Percentiles rank a stretch among this genome's conserved stretches.
phyloP scores from a whole-genome alignment of 2,797 vertebrate genomes.

The Paedocypris micromegethes region DNA sequence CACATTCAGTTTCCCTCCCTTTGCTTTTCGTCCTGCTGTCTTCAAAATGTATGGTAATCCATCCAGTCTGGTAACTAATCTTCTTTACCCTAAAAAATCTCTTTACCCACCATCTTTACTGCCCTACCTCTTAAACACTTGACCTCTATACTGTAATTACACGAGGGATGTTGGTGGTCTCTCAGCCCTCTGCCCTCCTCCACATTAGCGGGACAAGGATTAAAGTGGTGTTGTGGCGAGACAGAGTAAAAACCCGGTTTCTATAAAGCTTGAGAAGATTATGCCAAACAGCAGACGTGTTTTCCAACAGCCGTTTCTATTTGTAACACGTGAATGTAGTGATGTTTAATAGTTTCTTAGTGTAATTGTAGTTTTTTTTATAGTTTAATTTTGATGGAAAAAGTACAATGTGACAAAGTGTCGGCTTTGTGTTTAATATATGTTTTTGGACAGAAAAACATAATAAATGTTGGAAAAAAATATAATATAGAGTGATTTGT shows the following conservation, averaged over 20 bases:
- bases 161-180: slow-evolving; percentile 7
- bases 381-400: background rate
- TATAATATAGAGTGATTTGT: too few relatives aligned
- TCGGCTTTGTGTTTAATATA: slow-evolving; percentile 23
- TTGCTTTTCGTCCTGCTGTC: background rate
- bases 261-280: background rate
- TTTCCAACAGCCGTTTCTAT: background rate
- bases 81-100: slow-evolving; percentile 22
- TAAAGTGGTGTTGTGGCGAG: slow-evolving; percentile 5
- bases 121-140: slow-evolving; percentile 32
- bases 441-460: slow-evolving; percentile 16
- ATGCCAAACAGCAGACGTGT: slow-evolving; percentile 2
- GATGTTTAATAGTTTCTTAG: background rate
- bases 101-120: background rate
- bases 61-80: slow-evolving; percentile 32
- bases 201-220: background rate
- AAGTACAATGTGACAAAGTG: slow-evolving; percentile 5
- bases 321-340: background rate
- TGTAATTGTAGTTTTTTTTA: background rate
- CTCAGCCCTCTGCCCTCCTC: background rate
- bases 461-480: too few relatives aligned
- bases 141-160: slow-evolving; percentile 16
- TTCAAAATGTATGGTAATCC: slow-evolving; percentile 20
- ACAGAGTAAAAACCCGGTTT: slow-evolving; percentile 12
- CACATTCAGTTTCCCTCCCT: background rate